Evolutionary conservation across 2,888 invertebrate species (phyloP).

Genomic region (Drosophila borborema): DNA sequence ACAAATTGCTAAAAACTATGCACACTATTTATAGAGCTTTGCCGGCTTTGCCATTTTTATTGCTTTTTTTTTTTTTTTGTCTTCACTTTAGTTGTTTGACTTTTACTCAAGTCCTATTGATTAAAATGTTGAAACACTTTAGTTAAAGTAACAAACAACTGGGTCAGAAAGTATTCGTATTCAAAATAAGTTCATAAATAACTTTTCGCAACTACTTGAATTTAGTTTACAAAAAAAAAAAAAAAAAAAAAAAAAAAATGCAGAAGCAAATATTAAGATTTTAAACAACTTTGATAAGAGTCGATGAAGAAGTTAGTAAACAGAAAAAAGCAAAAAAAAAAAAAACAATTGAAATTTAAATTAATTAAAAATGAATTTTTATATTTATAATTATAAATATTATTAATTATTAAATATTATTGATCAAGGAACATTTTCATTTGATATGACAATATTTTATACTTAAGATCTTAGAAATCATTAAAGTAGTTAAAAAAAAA

Average conservation of each 20-base stretch:
- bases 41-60: conserved; percentile 14
- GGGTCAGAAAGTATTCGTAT: not conserved
- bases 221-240: not conserved
- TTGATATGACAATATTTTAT: too few relatives aligned
- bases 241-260: not conserved
- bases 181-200: not conserved
- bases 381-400: not conserved
- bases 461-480: too few relatives aligned
- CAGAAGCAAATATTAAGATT: not conserved
- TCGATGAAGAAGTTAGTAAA: not conserved
- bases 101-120: conserved; percentile 15
- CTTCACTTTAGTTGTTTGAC: conserved; percentile 14
- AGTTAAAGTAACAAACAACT: not conserved
- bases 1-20: conserved; percentile 58
- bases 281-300: not conserved
- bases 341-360: not conserved
- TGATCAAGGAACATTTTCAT: too few relatives aligned
- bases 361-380: not conserved
- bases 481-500: too few relatives aligned
- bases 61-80: not conserved
- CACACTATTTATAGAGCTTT: conserved; percentile 40
- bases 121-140: conserved; percentile 16
- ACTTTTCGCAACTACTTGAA: not conserved
- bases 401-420: too few relatives aligned
- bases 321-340: not conserved